phyloP scores from a whole-genome alignment of 2,888 invertebrate genomes.

The Cataglyphis livida region DNA sequence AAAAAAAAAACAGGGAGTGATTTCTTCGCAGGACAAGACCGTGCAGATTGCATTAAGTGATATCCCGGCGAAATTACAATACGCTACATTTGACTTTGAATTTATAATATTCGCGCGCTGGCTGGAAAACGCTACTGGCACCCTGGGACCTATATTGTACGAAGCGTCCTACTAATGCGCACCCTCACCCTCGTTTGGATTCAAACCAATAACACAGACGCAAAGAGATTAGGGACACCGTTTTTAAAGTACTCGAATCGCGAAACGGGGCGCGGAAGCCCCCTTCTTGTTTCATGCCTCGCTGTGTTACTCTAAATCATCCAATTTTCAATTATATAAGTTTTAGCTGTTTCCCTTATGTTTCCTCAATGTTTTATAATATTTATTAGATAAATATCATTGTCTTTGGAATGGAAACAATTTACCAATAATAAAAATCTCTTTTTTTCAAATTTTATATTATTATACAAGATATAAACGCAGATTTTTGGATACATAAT shows the following conservation, averaged over 20 bases:
- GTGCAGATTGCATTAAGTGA: conserved; percentile 83
- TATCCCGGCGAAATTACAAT: conserved; percentile 82
- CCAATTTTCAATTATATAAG: conserved; percentile 64
- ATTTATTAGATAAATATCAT: neutral
- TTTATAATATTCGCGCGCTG: conserved; percentile 82
- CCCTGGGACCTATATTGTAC: conserved; percentile 83
- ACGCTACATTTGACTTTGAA: conserved; percentile 85
- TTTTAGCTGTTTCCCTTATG: conserved; percentile 31
- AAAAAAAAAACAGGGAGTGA: conserved; percentile 60
- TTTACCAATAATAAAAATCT: neutral
- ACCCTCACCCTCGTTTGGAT: conserved; percentile 70
- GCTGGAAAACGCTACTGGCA: conserved; percentile 77
- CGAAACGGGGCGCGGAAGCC: conserved; percentile 41
- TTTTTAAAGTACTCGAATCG: conserved; percentile 68
- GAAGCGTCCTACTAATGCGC: conserved; percentile 81
- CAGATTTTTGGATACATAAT: neutral
- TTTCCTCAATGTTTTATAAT: neutral
- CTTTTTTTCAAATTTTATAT: neutral
- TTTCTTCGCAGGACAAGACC: conserved; percentile 69
- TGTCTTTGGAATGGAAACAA: neutral
- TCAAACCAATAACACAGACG: conserved; percentile 76
- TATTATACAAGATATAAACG: neutral
- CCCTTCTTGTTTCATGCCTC: conserved; percentile 29
- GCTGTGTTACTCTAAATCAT: conserved; percentile 47
- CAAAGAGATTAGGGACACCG: conserved; percentile 72